These are phyloP conservation scores for Yponomeuta evonymella DNA, from an alignment of 2,888 invertebrate genomes.

Conservation along the genomic window DNA sequence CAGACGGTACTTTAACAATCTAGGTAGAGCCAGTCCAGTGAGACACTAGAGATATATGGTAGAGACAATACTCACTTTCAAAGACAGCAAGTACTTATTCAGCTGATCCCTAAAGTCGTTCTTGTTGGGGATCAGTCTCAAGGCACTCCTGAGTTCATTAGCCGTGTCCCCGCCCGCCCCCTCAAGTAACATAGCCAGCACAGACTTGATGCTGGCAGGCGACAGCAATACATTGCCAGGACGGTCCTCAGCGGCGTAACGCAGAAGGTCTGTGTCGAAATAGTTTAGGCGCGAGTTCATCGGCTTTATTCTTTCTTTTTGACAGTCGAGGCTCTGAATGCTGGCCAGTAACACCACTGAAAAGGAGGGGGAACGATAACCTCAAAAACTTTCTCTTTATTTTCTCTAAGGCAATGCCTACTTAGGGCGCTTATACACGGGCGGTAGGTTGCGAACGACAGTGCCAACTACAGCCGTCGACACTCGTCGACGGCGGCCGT, in stretches of 20 bases:
- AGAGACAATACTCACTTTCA: slow-evolving; percentile 39
- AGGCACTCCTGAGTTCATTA: slow-evolving; percentile 71
- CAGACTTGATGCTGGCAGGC: slow-evolving; percentile 80
- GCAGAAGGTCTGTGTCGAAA: slow-evolving; percentile 74
- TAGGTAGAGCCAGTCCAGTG: too few species aligned
- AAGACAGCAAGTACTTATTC: slow-evolving; percentile 38
- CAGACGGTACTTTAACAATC: too few species aligned
- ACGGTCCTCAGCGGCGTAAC: slow-evolving; percentile 52
- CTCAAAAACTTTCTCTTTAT: too few species aligned
- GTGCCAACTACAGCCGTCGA: too few species aligned
- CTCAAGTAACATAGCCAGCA: slow-evolving; percentile 78
- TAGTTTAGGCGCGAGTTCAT: slow-evolving; percentile 59
- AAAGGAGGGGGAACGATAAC: slow-evolving; percentile 20
- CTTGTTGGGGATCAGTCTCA: slow-evolving; percentile 69
- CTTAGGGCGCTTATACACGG: too few species aligned
- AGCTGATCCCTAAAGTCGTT: slow-evolving; percentile 52
- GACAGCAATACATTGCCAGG: slow-evolving; percentile 79
- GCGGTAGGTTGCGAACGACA: too few species aligned
- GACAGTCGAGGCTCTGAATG: slow-evolving; percentile 37
- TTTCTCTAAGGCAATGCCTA: too few species aligned
- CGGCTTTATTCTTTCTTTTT: slow-evolving; percentile 20
- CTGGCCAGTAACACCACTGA: slow-evolving; percentile 36
- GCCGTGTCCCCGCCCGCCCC: slow-evolving; percentile 76
- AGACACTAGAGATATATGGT: neutral
- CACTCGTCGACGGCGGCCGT: too few species aligned